A percentile compares a stretch with the other conserved stretches of the same genome.
phyloP scores from a whole-genome alignment of 2,888 invertebrate genomes.

The Chesias legatella region DNA sequence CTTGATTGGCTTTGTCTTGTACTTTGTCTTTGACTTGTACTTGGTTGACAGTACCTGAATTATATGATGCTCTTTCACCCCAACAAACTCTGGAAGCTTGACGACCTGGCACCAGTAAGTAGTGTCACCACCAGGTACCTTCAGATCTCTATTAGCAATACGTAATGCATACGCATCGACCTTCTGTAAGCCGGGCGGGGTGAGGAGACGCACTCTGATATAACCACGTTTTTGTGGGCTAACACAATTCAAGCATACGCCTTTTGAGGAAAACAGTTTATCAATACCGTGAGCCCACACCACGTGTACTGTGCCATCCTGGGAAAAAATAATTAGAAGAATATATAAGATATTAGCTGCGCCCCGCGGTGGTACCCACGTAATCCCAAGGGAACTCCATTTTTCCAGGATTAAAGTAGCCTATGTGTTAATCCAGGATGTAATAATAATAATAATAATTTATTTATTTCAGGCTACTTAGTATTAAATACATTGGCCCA shows the following conservation, averaged over 20 bases:
- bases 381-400: too few relatives aligned
- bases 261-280: constrained; percentile 84
- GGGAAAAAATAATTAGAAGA: too few relatives aligned
- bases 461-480: too few relatives aligned
- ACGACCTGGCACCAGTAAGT: constrained; percentile 98
- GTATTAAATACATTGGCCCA: too few relatives aligned
- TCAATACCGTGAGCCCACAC: constrained; percentile 91
- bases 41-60: too few relatives aligned
- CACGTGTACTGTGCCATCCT: constrained; percentile 95
- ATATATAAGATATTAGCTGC: too few relatives aligned
- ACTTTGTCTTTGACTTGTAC: too few relatives aligned
- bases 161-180: constrained; percentile 74
- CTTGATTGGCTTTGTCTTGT: too few relatives aligned
- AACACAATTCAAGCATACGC: constrained; percentile 81
- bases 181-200: constrained; percentile 59
- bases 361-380: too few relatives aligned
- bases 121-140: constrained; percentile 92
- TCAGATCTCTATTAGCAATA: constrained; percentile 82
- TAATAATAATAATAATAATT: too few relatives aligned
- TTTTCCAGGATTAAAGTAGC: too few relatives aligned
- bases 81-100: constrained; percentile 85
- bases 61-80: constrained; percentile 86
- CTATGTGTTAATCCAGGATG: too few relatives aligned
- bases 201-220: constrained; percentile 86
- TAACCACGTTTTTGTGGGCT: constrained; percentile 83